A percentile compares a stretch with the other conserved stretches of the same genome.
Conservation (phyloP, 2,113 vertebrate species). For the Brachyhypopomus occidentalis region DNA sequence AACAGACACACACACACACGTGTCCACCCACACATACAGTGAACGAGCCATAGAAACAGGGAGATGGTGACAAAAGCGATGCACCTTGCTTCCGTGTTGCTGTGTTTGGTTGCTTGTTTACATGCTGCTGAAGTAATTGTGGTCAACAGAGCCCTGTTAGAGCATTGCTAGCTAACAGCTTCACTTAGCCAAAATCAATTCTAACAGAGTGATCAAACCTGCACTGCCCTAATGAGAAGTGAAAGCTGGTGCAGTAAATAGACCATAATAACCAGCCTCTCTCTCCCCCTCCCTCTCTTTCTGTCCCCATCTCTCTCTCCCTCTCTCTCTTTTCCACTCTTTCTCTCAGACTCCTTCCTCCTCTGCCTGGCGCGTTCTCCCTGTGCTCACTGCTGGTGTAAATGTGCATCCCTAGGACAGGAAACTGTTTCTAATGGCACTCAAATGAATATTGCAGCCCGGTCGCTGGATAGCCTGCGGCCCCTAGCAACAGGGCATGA, state of each 20-base stretch:
- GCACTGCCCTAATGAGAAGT: slow-evolving; percentile 33
- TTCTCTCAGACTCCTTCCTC: background rate
- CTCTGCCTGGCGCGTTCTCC: background rate
- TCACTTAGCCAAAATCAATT: slow-evolving; percentile 33
- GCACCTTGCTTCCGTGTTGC: background rate
- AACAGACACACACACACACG: background rate
- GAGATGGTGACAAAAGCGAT: background rate
- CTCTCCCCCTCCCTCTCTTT: slow-evolving; percentile 14
- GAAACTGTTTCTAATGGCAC: slow-evolving; percentile 37
- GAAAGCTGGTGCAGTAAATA: slow-evolving; percentile 37
- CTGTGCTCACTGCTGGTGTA: background rate
- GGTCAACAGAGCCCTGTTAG: slow-evolving; percentile 22
- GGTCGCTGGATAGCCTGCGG: background rate
- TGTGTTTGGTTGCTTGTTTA: slow-evolving; percentile 34
- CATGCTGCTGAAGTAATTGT: slow-evolving; percentile 38
- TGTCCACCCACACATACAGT: slow-evolving; percentile 12
- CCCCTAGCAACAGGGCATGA: background rate
- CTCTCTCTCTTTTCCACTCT: background rate
- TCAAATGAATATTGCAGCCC: slow-evolving; percentile 34
- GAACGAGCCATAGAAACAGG: slow-evolving; percentile 25
- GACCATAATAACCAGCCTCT: background rate
- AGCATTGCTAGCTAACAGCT: slow-evolving; percentile 34
- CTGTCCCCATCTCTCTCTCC: slow-evolving; percentile 1
- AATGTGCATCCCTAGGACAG: slow-evolving; percentile 22
- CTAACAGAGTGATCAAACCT: slow-evolving; percentile 43